Evolutionary conservation across 2,797 vertebrate genomes (phyloP), one percentile per base, ranked within the genome.

Genomic region (Tokudaia muenninki): DNA sequence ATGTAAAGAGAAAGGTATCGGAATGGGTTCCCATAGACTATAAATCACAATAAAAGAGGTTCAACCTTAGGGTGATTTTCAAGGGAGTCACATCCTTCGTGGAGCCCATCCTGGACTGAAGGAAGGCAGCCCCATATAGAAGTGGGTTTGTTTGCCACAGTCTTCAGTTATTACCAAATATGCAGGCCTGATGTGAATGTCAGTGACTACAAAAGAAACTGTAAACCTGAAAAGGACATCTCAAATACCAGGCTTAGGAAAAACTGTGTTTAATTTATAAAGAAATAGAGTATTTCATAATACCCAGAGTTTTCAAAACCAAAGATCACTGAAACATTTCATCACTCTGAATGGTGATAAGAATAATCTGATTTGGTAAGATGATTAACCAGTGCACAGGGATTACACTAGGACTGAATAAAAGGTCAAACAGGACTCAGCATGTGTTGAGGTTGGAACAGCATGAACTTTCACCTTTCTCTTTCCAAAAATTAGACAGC

Each of bases 221-320:
- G 12, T 41, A 74, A 83, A 16, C 65, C 90, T 55, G 44, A 92
- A 74, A 88, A 50, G 55, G 96, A 82, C 14, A 77, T 3, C 81
- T 31, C 34, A 44, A 84, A 87, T 44, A 63, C 12, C n/a, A 79
- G n/a, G n/a, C 65, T 82, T 59, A 93, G 34, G 57, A 91, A 93
- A 93, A 83, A 90, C 2, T 47, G 11, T 77, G 31, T 83, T 96
- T 88, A 75, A 79, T 74, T 94, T 89, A 31, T n/a, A 84, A 94
- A 91, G 37, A 80, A 78, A 87, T 19, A 63, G 31, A 52, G 17
- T 94, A 79, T 75, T 97, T 94, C 29, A 77, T 65, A 83, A 50
- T 82, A 59, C 26, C 41, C 57, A 84, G 61, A 44, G 13, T 87
- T 74, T 93, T 81, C 14, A 80, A 93, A 72, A 87, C 47, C 79